Percentiles rank a stretch among this genome's conserved stretches.
Evolutionary conservation across 2,888 invertebrate genomes (phyloP).

Genomic region (Sinelater perroti): DNA sequence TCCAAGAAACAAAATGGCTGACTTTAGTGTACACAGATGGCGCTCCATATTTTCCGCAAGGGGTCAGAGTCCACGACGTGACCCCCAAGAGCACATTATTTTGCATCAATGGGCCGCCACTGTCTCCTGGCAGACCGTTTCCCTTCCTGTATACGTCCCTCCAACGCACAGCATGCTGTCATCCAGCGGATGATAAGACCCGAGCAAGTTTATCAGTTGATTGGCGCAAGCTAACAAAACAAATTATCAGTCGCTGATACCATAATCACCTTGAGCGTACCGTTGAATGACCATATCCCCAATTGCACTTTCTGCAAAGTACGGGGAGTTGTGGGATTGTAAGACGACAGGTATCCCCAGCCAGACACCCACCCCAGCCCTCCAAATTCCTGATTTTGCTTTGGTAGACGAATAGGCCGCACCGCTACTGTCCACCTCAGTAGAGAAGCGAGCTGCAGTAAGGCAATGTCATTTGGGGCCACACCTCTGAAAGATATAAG

Average conservation of each 20-base stretch:
- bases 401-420: conserved; percentile 62
- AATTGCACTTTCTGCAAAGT: conserved; percentile 9
- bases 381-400: conserved; percentile 44
- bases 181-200: conserved; percentile 58
- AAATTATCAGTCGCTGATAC: background rate
- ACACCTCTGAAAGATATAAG: conserved; percentile 15
- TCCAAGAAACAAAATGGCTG: conserved; percentile 45
- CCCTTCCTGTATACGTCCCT: conserved; percentile 56
- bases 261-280: background rate
- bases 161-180: conserved; percentile 64
- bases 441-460: conserved; percentile 5
- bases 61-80: conserved; percentile 66
- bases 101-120: conserved; percentile 65
- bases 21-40: conserved; percentile 67
- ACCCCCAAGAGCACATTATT: conserved; percentile 60
- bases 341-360: conserved; percentile 59
- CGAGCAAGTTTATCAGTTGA: conserved; percentile 56
- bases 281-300: background rate
- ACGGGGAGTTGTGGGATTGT: conserved; percentile 5
- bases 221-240: conserved; percentile 59
- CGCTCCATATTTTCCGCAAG: conserved; percentile 64
- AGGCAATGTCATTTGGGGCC: conserved; percentile 20
- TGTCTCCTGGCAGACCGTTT: conserved; percentile 66
- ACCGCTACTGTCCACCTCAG: conserved; percentile 54
- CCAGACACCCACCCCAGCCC: conserved; percentile 60